Percentiles rank a stretch among this genome's conserved stretches.
Conservation (phyloP, 2,888 invertebrate species). For the Sinhomidia bicolor region DNA sequence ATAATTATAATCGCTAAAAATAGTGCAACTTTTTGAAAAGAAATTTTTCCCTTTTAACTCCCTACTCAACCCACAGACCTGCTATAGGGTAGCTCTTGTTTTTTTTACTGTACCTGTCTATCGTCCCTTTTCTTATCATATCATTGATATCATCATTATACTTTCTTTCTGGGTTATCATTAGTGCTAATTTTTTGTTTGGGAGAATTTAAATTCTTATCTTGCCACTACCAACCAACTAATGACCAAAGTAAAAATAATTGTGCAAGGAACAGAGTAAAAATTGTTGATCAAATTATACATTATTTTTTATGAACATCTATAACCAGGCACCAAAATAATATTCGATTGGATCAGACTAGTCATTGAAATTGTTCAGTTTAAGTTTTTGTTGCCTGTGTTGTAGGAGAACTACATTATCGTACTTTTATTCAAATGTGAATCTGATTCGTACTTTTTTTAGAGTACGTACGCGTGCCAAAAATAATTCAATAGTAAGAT, state of each 20-base stretch:
- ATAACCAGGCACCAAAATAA: too few species aligned
- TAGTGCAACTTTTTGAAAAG: background rate
- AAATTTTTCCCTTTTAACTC: too few species aligned
- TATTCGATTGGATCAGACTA: too few species aligned
- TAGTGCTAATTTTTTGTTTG: background rate
- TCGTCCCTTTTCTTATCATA: background rate
- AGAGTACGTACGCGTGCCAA: background rate
- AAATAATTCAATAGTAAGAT: background rate
- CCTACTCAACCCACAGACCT: too few species aligned
- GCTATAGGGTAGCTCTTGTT: too few species aligned
- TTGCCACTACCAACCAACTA: background rate
- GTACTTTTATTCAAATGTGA: too few species aligned
- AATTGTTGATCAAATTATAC: background rate
- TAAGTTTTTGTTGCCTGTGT: too few species aligned
- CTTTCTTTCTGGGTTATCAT: slow-evolving; percentile 3
- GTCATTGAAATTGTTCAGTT: too few species aligned
- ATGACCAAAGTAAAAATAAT: background rate
- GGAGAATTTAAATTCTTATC: background rate
- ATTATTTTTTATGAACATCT: too few species aligned
- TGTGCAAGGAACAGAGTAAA: slow-evolving; percentile 3
- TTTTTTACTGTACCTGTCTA: too few species aligned
- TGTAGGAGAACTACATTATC: too few species aligned
- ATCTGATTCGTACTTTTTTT: too few species aligned
- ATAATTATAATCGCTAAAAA: background rate
- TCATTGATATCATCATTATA: background rate